Conservation (phyloP, 1,140 invertebrate species). For the Drosophila nebulosa region DNA sequence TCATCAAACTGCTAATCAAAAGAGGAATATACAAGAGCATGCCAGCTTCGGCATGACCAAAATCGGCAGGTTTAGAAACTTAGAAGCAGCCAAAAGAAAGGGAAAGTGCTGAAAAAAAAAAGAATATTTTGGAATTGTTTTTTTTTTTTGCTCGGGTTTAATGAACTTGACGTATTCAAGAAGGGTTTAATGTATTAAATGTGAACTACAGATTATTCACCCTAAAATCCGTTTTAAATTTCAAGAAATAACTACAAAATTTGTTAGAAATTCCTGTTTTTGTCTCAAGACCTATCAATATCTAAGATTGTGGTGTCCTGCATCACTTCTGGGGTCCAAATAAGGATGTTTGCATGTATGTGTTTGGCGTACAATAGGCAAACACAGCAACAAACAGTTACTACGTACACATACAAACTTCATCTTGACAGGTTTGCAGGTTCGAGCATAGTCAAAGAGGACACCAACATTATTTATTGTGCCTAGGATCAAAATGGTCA, state of each 20-base stretch:
- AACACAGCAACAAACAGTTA: not conserved
- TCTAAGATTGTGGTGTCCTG: not conserved
- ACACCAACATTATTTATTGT: conserved; percentile 8
- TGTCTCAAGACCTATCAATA: not conserved
- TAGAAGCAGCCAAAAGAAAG: too few relatives aligned
- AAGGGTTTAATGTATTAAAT: not conserved
- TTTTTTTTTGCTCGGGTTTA: not conserved
- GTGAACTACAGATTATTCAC: not conserved
- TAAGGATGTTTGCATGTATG: not conserved
- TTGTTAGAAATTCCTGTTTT: not conserved
- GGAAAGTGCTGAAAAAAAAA: too few relatives aligned
- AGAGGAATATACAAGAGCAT: too few relatives aligned
- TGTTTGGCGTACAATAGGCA: not conserved
- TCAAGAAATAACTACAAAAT: not conserved
- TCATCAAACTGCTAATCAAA: too few relatives aligned
- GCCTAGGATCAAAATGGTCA: conserved; percentile 9
- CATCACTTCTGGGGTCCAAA: not conserved
- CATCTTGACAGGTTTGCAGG: conserved; percentile 8
- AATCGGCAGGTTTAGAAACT: too few relatives aligned
- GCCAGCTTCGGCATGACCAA: too few relatives aligned
- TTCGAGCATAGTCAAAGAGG: not conserved
- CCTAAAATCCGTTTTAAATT: not conserved
- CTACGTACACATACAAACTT: not conserved
- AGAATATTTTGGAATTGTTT: not conserved
- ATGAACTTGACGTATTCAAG: not conserved